Percentiles rank a stretch among this genome's conserved stretches.
phyloP scores from a whole-genome alignment of 1,140 invertebrate genomes.

The Pinna nobilis region DNA sequence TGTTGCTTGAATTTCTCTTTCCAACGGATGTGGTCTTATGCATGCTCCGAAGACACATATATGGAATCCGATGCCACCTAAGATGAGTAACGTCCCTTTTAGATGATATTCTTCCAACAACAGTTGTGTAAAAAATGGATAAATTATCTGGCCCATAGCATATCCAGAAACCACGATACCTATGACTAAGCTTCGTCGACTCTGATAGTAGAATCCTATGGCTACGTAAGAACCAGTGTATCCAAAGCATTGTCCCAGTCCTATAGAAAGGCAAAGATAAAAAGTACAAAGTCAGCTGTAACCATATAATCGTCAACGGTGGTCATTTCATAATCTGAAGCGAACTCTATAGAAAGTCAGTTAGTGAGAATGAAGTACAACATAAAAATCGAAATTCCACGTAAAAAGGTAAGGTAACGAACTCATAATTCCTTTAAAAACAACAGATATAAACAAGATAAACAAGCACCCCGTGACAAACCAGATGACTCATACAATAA shows the following conservation, averaged over 20 bases:
- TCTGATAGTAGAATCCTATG: conserved; percentile 12
- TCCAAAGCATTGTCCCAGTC: conserved; percentile 7
- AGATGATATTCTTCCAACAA: background rate
- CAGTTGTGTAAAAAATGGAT: conserved; percentile 12
- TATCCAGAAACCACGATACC: conserved; percentile 14
- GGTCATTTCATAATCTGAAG: too few relatives aligned
- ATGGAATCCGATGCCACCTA: conserved; percentile 6
- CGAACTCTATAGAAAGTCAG: too few relatives aligned
- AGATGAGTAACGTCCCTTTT: conserved; percentile 10
- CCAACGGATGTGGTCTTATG: background rate
- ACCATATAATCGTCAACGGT: too few relatives aligned
- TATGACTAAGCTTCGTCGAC: conserved; percentile 1
- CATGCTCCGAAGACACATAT: conserved; percentile 11
- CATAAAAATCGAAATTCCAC: too few relatives aligned
- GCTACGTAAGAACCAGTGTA: conserved; percentile 13
- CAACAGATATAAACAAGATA: too few relatives aligned
- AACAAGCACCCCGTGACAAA: too few relatives aligned
- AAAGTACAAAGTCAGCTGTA: background rate
- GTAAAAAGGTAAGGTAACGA: too few relatives aligned
- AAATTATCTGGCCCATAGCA: conserved; percentile 3
- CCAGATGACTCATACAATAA: too few relatives aligned
- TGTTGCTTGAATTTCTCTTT: background rate
- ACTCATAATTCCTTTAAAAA: too few relatives aligned
- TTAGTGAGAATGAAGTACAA: too few relatives aligned
- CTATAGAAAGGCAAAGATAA: background rate